Base-by-base conservation (phyloP, 2,113 vertebrate species). In the Rallus limicola region DNA sequence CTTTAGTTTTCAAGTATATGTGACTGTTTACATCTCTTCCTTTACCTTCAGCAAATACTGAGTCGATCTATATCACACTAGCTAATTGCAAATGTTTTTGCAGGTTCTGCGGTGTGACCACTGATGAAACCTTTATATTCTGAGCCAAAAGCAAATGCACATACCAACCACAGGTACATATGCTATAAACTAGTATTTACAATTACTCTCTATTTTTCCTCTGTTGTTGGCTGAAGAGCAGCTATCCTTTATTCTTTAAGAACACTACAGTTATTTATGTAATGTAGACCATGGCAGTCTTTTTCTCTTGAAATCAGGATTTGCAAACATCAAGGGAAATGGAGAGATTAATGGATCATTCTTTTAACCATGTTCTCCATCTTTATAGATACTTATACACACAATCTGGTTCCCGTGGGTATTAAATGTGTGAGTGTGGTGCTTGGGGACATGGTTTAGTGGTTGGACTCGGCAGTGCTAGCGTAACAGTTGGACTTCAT, bases 31-130 rank as follows among this genome's bases (percentile, higher is more conserved):
- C 42, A 72, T 38, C 40, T 50, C 36, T 56, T 70, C 19, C 50
- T 91, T 88, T 91, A 63, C 67, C 83, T 87, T 38, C 69, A 82
- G 36, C 36, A 65, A 94, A 92, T 40, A 31, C 33, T 72, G 85
- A 75, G 38, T 64, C 50, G 40, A 31, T 80, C 40, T 79, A 1
- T 42, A 70, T 55, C 28, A 53, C 36, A 56, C 62, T 95, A 75
- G 18, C 23, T 97, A 92, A 94, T 94, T 97, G 81, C 23, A 74
- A 85, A 75, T 38, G 16, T 64, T 42, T 13, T 58, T 91, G 58
- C 52, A 91, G 33, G 25, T 95, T 96, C 72, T 97, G 42, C 36
- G 29, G 19, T 67, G 84, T 75, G 76, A 78, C 90, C 93, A 88
- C 21, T 92, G 63, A 63, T 38, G 18, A 26, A 83, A 92, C 10